phyloP scores from a whole-genome alignment of 2,113 vertebrate species.

The Vulpes vulpes region DNA sequence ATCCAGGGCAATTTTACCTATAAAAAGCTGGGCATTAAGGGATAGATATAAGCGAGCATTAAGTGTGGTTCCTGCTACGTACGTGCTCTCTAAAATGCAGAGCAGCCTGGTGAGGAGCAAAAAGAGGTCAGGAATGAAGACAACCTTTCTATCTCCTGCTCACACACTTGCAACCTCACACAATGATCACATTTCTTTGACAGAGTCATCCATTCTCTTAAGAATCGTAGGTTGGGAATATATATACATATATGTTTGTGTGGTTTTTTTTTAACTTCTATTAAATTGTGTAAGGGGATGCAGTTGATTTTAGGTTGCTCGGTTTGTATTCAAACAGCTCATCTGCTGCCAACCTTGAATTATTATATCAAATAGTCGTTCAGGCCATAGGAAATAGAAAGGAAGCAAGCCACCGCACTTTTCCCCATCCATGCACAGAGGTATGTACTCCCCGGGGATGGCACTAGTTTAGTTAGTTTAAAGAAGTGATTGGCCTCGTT shows the following conservation, averaged over 20 bases:
- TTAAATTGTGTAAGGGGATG: not conserved
- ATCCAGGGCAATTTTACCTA: not conserved
- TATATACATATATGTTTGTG: too few species aligned
- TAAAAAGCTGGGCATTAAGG: not conserved
- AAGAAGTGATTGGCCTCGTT: slow-evolving; percentile 48
- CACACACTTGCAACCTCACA: not conserved
- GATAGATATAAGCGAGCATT: not conserved
- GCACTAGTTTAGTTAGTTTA: not conserved
- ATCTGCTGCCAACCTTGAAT: slow-evolving; percentile 20
- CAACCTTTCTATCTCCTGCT: not conserved
- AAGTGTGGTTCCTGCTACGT: not conserved
- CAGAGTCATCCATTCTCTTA: slow-evolving; percentile 10
- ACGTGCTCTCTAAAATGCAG: not conserved
- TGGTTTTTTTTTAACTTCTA: not conserved
- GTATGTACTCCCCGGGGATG: not conserved
- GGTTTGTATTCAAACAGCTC: slow-evolving; percentile 20
- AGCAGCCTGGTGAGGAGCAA: not conserved
- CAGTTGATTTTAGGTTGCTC: slow-evolving; percentile 11
- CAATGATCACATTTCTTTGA: not conserved
- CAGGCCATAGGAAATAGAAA: slow-evolving; percentile 4
- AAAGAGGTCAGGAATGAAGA: not conserved
- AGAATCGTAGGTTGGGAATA: not conserved
- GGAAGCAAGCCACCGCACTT: not conserved
- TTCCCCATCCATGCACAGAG: not conserved
- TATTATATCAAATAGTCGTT: not conserved